Conservation (phyloP, 2,888 invertebrate species). For the Tiliacea aurago region DNA sequence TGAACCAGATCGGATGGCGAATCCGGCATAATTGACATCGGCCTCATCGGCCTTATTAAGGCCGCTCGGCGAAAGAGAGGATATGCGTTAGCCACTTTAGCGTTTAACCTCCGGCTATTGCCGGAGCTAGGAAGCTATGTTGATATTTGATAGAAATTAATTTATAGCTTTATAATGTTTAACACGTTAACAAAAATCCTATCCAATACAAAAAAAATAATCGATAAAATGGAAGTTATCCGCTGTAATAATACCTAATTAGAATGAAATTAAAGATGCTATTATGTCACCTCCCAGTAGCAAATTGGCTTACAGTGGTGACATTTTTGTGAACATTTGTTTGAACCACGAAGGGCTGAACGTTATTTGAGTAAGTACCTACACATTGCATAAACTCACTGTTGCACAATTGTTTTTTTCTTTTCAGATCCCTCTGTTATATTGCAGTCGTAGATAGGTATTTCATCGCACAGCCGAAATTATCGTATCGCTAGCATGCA, state of each 20-base stretch:
- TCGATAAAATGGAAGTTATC: not conserved
- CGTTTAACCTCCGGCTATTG: no score
- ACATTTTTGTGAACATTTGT: not conserved
- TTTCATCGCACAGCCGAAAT: conserved; percentile 33
- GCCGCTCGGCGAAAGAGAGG: no score
- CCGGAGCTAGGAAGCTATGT: not conserved
- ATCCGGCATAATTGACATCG: no score
- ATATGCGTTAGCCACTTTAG: no score
- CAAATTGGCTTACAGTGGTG: not conserved
- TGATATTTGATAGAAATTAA: not conserved
- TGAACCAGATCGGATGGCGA: no score
- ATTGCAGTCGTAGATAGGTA: not conserved
- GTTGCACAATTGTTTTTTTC: not conserved
- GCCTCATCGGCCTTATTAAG: no score
- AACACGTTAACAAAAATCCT: not conserved
- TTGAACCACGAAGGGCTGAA: not conserved
- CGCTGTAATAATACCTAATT: not conserved
- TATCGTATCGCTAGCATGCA: conserved; percentile 32
- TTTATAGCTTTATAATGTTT: not conserved
- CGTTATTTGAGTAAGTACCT: not conserved
- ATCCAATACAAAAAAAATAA: not conserved
- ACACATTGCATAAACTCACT: not conserved
- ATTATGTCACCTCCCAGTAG: not conserved
- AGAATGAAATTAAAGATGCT: not conserved
- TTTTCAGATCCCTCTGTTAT: not conserved